phyloP scores from a whole-genome alignment of 2,797 vertebrate species.

The Danio aesculapii region DNA sequence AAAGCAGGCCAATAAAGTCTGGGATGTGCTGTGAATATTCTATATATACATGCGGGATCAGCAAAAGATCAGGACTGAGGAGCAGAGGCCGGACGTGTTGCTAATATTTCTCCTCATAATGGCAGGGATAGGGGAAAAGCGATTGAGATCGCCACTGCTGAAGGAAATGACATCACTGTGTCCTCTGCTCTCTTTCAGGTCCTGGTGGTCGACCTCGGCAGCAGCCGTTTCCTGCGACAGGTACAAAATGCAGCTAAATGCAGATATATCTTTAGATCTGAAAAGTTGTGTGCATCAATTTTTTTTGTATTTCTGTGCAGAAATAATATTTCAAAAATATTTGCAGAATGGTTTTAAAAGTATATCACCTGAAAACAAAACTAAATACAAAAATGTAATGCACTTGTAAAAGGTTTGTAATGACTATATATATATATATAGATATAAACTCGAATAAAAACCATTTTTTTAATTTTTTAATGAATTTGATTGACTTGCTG shows the following conservation, averaged over 20 bases:
- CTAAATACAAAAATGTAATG: too few species aligned
- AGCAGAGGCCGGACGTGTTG: slow-evolving; percentile 43
- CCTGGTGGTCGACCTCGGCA: slow-evolving; percentile 94
- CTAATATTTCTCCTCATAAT: slow-evolving; percentile 67
- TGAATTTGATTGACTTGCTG: too few species aligned
- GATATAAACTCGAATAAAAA: too few species aligned
- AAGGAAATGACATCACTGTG: slow-evolving; percentile 72
- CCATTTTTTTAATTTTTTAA: too few species aligned
- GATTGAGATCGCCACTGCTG: slow-evolving; percentile 34
- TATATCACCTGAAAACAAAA: too few species aligned
- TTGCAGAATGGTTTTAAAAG: too few species aligned
- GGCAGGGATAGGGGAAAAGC: slow-evolving; percentile 29
- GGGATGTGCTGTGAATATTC: slow-evolving; percentile 14
- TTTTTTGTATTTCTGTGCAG: too few species aligned
- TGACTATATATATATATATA: too few species aligned
- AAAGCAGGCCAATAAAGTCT: slow-evolving; percentile 4
- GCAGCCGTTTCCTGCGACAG: slow-evolving; percentile 94
- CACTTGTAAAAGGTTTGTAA: too few species aligned
- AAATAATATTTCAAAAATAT: too few species aligned
- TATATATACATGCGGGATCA: slow-evolving; percentile 35
- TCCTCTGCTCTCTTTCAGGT: slow-evolving; percentile 80
- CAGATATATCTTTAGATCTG: background rate
- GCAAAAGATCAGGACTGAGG: slow-evolving; percentile 22
- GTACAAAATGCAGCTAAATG: slow-evolving; percentile 71
- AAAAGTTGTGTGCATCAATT: background rate